Conservation (phyloP, 1,140 invertebrate species). For the Xylocopa sonorina region DNA sequence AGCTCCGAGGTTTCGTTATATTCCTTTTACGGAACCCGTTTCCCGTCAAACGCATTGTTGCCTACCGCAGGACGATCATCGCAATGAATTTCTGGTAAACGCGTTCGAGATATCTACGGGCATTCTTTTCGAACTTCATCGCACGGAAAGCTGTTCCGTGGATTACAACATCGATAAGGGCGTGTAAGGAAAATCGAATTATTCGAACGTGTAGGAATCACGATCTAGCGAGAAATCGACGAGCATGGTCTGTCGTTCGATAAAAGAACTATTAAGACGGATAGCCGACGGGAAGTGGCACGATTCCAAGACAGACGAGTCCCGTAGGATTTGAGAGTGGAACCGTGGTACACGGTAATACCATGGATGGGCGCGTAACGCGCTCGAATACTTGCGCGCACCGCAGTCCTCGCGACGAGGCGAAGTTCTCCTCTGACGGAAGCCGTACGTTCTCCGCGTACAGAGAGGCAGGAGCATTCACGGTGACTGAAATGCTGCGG, state of each 20-base stretch:
- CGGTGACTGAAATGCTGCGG: conserved; percentile 7
- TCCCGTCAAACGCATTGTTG: background rate
- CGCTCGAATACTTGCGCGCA: background rate
- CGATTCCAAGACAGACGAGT: conserved; percentile 39
- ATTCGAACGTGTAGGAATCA: too few relatives aligned
- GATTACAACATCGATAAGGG: too few relatives aligned
- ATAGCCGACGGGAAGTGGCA: conserved; percentile 38
- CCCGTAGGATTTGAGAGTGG: background rate
- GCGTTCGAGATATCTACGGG: background rate
- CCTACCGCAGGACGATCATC: background rate
- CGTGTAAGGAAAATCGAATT: too few relatives aligned
- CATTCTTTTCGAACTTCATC: background rate
- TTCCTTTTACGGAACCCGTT: background rate
- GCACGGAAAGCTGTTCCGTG: background rate
- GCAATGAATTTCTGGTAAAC: background rate
- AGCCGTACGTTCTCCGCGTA: conserved; percentile 41
- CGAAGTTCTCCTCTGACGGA: conserved; percentile 44
- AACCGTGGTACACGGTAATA: background rate
- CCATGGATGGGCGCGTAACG: background rate
- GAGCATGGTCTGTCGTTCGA: background rate
- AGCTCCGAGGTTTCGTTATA: background rate
- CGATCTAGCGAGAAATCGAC: conserved; percentile 21
- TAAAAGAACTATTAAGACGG: background rate
- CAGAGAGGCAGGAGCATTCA: conserved; percentile 17
- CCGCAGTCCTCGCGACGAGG: conserved; percentile 28